Evolutionary conservation across 2,113 vertebrate genomes (phyloP), one percentile per base, ranked within the genome.

Genomic region (Pelmatolapia mariae): DNA sequence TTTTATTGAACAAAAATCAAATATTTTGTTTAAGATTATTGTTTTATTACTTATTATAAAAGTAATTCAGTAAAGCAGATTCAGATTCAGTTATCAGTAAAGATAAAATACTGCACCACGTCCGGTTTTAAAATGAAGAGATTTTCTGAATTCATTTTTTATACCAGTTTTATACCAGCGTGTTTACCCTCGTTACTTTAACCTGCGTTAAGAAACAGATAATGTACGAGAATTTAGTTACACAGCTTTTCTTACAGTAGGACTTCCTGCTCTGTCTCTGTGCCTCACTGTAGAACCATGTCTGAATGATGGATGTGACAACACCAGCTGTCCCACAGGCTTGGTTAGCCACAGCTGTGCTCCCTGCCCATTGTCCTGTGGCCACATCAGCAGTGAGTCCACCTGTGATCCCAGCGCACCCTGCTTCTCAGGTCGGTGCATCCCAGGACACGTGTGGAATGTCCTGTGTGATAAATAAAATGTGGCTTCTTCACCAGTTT

Each of bases 321-420:
- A 96, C 7, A 82, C 82, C 87, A 97, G 94, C 16, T 99, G 98
- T 89, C 95, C 96, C 0, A 50, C 66, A 18, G 96, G 95, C 24
- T 86, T 98, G 86, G 93, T 96, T 38, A 95, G 89, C 82, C 83
- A 83, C 84, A 89, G 66, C 47, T 98, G 98, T 66, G 93, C 96
- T 19, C 96, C 97, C 5, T 99, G 98, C 84, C 97, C 97, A 59
- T n/a, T 96, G 16, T 97, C 97, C 73, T 99, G 98, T 15, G 94
- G 95, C 2, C 97, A 98, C 36, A 54, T 97, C 87, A 96, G 96
- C 26, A 92, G 91, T 19, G 93, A 86, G 24, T 68, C 43, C 0
- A 4, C 11, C 6, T 98, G 98, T 87, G 84, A 89, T 1, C 29
- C 80, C 2, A 50, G 87, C 5, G 22, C n/a, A 33, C 84, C 84